Evolutionary conservation across 92 coral and sea anemone genomes (phyloP), one percentile per base, ranked within the genome.

Genomic region (Palythoa grandis): DNA sequence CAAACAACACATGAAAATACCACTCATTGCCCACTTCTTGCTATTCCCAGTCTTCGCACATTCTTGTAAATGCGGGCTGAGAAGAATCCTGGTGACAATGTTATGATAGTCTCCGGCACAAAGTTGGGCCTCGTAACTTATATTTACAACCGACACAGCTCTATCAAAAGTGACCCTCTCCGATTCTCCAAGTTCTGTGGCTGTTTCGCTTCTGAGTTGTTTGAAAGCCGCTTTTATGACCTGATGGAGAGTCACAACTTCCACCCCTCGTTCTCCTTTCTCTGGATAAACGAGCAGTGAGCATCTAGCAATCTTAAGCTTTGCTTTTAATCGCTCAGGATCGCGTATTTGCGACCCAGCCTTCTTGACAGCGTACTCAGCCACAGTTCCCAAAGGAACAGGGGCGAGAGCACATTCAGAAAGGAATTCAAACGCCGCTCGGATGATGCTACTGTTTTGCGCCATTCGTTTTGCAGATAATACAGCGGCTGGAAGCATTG

Each of bases 401-500:
- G 98, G 98, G 38, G 90, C 91, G 82, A 91, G 93, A 8, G 95
- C 87, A 70, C 98, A 96, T 25, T 87, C 85, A 66, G 98, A 96
- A 37, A 96, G 89, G 74, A 96, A 88, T 24, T 86, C 88, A 87
- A 96, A 96, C 43, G 98, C 89, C 24, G 93, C 84, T 37, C 88
- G 85, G 14, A 94, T 91, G 40, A 96, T 88, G 50, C 78, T 84
- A 90, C 89, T 92, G 53, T 83, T 86, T 77, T 87, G 89, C 29
- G 98, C 98, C 96, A 96, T 96, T 84, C 98, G 93, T 53, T 84
- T 88, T 61, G 96, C 98, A 56, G 98, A 93, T 74, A 96, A 77
- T 52, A 83, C 77, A 15, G 94, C 93, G 2, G 95, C 98, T 47
- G 92, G 86, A 50, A 91, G 82, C 98, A 96, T 96, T 7, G 98